Evolutionary conservation across 2,797 vertebrate genomes (phyloP).

Genomic region (Sebastes hopkinsi): DNA sequence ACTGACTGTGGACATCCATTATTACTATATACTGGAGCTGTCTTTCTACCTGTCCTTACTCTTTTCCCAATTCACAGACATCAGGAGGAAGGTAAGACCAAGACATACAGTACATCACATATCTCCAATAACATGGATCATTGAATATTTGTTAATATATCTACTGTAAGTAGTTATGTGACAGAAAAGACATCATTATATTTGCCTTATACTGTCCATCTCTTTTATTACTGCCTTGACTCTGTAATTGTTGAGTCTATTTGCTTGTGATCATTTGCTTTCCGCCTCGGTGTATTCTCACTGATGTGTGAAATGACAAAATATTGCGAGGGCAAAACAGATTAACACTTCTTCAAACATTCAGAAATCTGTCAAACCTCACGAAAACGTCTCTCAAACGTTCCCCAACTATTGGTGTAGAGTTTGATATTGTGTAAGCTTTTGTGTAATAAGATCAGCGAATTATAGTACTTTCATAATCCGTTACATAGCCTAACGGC

Average conservation of each 20-base stretch:
- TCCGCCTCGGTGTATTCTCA: constrained; percentile 21
- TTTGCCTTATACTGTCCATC: constrained; percentile 5
- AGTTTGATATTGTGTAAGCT: background rate
- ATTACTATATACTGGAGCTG: constrained; percentile 96
- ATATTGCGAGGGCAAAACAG: background rate
- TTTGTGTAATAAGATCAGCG: background rate
- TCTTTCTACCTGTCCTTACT: constrained; percentile 98
- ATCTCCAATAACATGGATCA: constrained; percentile 1
- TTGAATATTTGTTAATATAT: background rate
- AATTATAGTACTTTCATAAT: background rate
- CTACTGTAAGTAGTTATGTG: background rate
- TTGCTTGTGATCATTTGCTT: constrained; percentile 9
- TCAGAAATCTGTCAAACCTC: constrained; percentile 13
- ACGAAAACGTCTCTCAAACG: background rate
- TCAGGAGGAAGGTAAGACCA: constrained; percentile 97
- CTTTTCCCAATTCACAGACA: constrained; percentile 97
- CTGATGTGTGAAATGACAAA: constrained; percentile 42
- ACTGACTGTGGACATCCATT: constrained; percentile 94
- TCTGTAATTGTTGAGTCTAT: background rate
- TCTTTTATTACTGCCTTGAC: background rate
- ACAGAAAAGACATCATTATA: background rate
- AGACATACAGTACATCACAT: background rate
- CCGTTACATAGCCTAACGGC: background rate
- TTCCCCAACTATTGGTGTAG: background rate
- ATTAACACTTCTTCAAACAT: constrained; percentile 8